phyloP scores from a whole-genome alignment of 2,113 vertebrate genomes.

The Poeciliopsis prolifica region DNA sequence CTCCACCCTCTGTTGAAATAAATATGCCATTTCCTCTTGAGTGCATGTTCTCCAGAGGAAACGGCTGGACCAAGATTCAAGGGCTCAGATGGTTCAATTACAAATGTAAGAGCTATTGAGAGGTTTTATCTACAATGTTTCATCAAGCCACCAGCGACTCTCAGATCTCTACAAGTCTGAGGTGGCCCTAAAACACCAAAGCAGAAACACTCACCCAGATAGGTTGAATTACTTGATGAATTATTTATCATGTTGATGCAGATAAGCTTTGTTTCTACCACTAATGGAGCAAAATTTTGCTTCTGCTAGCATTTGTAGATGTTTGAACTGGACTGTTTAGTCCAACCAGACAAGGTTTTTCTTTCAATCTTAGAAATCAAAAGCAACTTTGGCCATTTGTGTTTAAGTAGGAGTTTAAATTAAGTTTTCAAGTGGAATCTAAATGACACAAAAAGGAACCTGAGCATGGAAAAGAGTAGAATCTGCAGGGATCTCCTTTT shows the following conservation, averaged over 20 bases:
- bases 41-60: slow-evolving; percentile 37
- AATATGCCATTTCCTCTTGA: slow-evolving; percentile 44
- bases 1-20: slow-evolving; percentile 26
- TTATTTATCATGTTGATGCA: slow-evolving; percentile 55
- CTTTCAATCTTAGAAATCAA: slow-evolving; percentile 4
- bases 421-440: neutral
- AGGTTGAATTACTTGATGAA: slow-evolving; percentile 60
- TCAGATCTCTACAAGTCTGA: slow-evolving; percentile 51
- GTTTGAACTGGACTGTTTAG: slow-evolving; percentile 12
- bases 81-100: slow-evolving; percentile 55
- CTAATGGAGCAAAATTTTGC: slow-evolving; percentile 38
- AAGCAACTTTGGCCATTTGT: neutral
- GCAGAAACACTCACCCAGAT: slow-evolving; percentile 38
- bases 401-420: neutral
- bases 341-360: neutral
- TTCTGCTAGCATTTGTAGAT: slow-evolving; percentile 28
- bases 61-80: slow-evolving; percentile 23
- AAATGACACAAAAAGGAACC: slow-evolving; percentile 1
- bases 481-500: slow-evolving; percentile 13
- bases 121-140: slow-evolving; percentile 59
- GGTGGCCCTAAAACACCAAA: slow-evolving; percentile 35
- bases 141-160: slow-evolving; percentile 42
- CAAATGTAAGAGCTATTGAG: slow-evolving; percentile 51
- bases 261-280: slow-evolving; percentile 35
- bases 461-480: neutral